Conservation (phyloP, 2,797 vertebrate species). For the Falco novaeseelandiae region DNA sequence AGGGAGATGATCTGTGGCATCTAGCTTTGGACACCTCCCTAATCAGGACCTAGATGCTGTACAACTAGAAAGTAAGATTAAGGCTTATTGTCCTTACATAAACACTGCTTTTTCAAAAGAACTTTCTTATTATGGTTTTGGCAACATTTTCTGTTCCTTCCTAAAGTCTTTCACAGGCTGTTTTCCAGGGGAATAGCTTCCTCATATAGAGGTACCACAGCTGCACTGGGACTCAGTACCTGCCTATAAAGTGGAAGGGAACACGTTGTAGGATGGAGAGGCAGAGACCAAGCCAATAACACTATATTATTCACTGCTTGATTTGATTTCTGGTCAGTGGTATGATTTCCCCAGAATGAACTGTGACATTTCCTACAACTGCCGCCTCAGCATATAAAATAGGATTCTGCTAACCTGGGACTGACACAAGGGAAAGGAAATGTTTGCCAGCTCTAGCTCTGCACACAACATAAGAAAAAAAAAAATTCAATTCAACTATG, state of each 20-base stretch:
- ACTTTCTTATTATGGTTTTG: background rate
- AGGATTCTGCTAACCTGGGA: background rate
- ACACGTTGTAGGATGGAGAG: background rate
- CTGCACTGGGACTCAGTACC: background rate
- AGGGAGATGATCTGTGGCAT: background rate
- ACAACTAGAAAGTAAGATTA: background rate
- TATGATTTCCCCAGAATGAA: conserved; percentile 13
- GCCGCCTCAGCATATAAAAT: background rate
- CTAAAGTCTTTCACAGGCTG: background rate
- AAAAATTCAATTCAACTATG: background rate
- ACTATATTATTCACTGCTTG: background rate
- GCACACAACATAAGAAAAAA: background rate
- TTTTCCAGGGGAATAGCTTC: background rate
- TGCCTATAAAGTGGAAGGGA: background rate
- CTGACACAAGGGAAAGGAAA: background rate
- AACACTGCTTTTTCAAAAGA: background rate
- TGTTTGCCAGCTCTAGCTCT: background rate
- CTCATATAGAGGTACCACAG: background rate
- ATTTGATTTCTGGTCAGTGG: conserved; percentile 42
- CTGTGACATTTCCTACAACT: conserved; percentile 36
- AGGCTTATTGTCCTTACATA: background rate
- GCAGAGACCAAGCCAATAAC: background rate
- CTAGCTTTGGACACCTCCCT: background rate
- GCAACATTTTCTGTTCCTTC: background rate
- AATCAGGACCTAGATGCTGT: background rate